Evolutionary conservation across 2,888 invertebrate species (phyloP).

Genomic region (Lordiphosa fenestrarum): DNA sequence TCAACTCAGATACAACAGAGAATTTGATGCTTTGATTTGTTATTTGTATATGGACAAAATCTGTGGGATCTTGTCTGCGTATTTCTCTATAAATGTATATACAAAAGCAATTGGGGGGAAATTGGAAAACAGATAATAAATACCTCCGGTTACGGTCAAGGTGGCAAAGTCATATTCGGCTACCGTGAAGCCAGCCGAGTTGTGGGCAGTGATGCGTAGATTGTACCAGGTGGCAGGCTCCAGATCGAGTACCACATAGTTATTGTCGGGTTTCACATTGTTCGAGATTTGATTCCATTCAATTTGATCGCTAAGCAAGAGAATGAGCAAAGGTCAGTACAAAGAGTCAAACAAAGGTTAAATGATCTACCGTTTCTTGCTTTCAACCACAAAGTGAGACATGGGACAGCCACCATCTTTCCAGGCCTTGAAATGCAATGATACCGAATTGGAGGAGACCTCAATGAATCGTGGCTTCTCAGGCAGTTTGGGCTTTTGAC

Average conservation of each 20-base stretch:
- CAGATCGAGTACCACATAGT: slow-evolving; percentile 93
- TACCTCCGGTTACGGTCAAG: slow-evolving; percentile 95
- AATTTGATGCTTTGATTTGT: slow-evolving; percentile 67
- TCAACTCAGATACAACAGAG: slow-evolving; percentile 53
- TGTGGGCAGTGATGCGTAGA: slow-evolving; percentile 94
- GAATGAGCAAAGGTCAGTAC: not conserved
- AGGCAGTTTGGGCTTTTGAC: slow-evolving; percentile 95
- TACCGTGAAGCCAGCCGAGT: slow-evolving; percentile 97
- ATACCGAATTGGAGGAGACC: slow-evolving; percentile 95
- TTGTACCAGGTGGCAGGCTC: slow-evolving; percentile 97
- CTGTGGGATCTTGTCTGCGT: slow-evolving; percentile 56
- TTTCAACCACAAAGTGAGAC: slow-evolving; percentile 96
- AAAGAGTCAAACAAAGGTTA: not conserved
- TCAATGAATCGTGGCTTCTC: slow-evolving; percentile 95
- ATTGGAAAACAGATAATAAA: slow-evolving; percentile 79
- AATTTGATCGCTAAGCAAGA: slow-evolving; percentile 84
- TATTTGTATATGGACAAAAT: slow-evolving; percentile 76
- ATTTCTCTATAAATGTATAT: slow-evolving; percentile 67
- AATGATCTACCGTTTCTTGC: slow-evolving; percentile 89
- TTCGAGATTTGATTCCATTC: slow-evolving; percentile 98
- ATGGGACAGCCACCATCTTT: slow-evolving; percentile 97
- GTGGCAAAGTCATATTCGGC: slow-evolving; percentile 98
- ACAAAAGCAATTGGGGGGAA: slow-evolving; percentile 77
- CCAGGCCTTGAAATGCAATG: slow-evolving; percentile 95
- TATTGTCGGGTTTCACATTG: slow-evolving; percentile 94